Evolutionary conservation across 2,113 vertebrate genomes (phyloP).

Genomic region (Scytalopus superciliaris): DNA sequence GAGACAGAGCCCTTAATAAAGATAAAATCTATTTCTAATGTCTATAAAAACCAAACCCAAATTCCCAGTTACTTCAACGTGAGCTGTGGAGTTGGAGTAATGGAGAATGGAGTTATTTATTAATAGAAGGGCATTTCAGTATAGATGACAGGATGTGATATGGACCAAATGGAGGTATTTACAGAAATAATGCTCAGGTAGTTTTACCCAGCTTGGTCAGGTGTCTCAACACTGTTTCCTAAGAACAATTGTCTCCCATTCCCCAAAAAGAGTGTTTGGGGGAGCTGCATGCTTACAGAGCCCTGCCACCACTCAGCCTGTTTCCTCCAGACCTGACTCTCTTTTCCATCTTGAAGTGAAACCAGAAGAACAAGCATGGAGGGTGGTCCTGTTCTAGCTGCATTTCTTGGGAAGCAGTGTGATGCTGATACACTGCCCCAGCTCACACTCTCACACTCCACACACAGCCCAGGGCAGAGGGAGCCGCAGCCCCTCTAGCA

Average conservation of each 20-base stretch:
- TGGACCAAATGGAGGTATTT: constrained; percentile 52
- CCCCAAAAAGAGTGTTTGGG: background rate
- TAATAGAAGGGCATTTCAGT: constrained; percentile 72
- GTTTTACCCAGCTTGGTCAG: constrained; percentile 16
- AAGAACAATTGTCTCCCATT: background rate
- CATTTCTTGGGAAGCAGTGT: background rate
- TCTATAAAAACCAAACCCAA: constrained; percentile 69
- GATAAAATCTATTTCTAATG: constrained; percentile 74
- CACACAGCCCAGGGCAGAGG: background rate
- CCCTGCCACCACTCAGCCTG: background rate
- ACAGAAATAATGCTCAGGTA: constrained; percentile 40
- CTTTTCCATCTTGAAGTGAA: background rate
- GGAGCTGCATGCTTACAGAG: background rate
- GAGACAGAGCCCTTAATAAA: constrained; percentile 50
- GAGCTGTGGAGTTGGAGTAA: constrained; percentile 45
- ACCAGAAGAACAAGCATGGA: background rate
- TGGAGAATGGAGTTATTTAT: constrained; percentile 71
- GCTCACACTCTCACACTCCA: background rate
- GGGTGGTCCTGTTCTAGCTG: background rate
- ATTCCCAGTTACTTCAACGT: constrained; percentile 64
- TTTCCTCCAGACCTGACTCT: background rate
- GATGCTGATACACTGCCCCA: background rate
- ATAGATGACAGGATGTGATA: constrained; percentile 61
- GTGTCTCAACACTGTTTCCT: background rate
- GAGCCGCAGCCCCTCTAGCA: fast-evolving